Conservation (phyloP, 1,140 invertebrate genomes). For the Coboldia fuscipes region DNA sequence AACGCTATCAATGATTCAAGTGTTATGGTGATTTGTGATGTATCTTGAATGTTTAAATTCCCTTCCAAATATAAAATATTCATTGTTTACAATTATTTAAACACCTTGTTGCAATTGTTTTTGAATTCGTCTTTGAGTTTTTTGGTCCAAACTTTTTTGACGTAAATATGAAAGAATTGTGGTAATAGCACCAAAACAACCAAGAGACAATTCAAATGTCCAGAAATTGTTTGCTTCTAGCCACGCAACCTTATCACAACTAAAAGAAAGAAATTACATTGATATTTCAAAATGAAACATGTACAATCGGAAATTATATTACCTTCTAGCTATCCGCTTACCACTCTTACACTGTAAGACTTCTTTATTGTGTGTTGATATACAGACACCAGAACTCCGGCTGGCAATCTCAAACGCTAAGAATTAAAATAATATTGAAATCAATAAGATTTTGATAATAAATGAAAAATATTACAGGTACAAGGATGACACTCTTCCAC, state of each 20-base stretch:
- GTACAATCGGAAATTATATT: too few relatives aligned
- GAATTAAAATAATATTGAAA: slow-evolving; percentile 8
- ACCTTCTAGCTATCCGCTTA: slow-evolving; percentile 44
- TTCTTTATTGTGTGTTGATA: slow-evolving; percentile 47
- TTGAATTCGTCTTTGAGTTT: slow-evolving; percentile 24
- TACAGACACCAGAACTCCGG: slow-evolving; percentile 42
- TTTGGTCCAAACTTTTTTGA: slow-evolving; percentile 18
- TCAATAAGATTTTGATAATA: neutral
- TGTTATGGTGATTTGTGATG: neutral
- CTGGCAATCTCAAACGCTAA: slow-evolving; percentile 47
- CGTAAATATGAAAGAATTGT: slow-evolving; percentile 14
- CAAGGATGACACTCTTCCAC: slow-evolving; percentile 60
- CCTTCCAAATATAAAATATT: neutral
- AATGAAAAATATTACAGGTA: slow-evolving; percentile 26
- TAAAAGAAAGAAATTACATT: slow-evolving; percentile 7
- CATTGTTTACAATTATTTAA: too few relatives aligned
- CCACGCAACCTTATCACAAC: slow-evolving; percentile 43
- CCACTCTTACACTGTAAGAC: slow-evolving; percentile 41
- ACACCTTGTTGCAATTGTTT: slow-evolving; percentile 25
- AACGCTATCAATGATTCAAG: slow-evolving; percentile 3
- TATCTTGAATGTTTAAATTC: neutral
- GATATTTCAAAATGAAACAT: slow-evolving; percentile 2
- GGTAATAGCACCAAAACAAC: slow-evolving; percentile 38
- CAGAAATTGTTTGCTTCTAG: slow-evolving; percentile 60
- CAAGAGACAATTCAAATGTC: slow-evolving; percentile 58